A percentile compares a stretch with the other conserved stretches of the same genome.
phyloP scores from a whole-genome alignment of 2,888 invertebrate genomes.

The Pogonocherus hispidulus region DNA sequence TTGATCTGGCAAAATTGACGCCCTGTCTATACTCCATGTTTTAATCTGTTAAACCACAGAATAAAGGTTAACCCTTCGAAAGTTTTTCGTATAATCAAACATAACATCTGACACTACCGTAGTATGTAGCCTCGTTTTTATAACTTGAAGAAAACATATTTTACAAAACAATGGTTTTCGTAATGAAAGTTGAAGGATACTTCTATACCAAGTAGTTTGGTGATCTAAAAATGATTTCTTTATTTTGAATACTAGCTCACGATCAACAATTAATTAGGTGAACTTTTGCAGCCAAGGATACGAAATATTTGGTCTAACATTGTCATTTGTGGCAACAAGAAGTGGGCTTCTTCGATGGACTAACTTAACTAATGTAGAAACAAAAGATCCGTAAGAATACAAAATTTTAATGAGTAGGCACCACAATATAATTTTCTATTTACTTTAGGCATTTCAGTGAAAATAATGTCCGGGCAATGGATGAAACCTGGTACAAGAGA shows the following conservation, averaged over 20 bases:
- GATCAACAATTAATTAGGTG: background rate
- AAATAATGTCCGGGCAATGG: constrained; percentile 84
- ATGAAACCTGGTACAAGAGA: constrained; percentile 91
- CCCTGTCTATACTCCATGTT: too few relatives aligned
- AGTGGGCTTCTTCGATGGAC: constrained; percentile 92
- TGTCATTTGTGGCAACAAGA: constrained; percentile 91
- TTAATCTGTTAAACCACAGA: too few relatives aligned
- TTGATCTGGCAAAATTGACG: too few relatives aligned
- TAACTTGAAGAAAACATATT: too few relatives aligned
- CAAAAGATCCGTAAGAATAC: constrained; percentile 77
- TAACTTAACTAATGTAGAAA: constrained; percentile 68
- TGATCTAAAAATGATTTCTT: background rate
- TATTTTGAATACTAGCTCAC: constrained; percentile 5
- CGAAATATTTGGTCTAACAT: constrained; percentile 86
- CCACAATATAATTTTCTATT: background rate
- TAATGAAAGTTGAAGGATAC: too few relatives aligned
- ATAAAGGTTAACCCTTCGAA: too few relatives aligned
- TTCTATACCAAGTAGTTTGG: background rate
- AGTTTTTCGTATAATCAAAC: too few relatives aligned
- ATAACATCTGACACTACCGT: too few relatives aligned
- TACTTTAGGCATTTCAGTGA: constrained; percentile 83
- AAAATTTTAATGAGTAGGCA: background rate
- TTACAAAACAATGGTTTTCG: too few relatives aligned
- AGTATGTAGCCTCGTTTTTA: too few relatives aligned
- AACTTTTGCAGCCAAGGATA: constrained; percentile 84